Evolutionary conservation across 2,113 vertebrate genomes (phyloP), one percentile per base, ranked within the genome.

Genomic region (Petromus typicus): DNA sequence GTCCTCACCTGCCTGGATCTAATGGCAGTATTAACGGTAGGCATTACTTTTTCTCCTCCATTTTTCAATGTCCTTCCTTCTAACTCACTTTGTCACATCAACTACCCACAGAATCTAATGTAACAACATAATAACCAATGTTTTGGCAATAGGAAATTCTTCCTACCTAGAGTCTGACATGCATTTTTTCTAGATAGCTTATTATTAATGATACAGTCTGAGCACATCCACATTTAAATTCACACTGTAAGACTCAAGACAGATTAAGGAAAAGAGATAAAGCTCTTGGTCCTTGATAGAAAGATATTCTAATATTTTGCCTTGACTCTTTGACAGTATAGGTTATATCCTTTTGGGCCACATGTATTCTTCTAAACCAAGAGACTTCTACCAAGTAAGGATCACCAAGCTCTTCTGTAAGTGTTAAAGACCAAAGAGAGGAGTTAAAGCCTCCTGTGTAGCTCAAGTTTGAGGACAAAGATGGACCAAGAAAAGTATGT

Each of bases 61-160:
- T 88, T 93, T 56, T 51, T 12, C 51, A 51, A 12, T 51, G 51
- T 12, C 51, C 51, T 51, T 8, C 51, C 51, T 12, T 51, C 51
- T 51, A 8, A 51, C 51, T 51, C 51, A 51, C 51, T 51, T 51
- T 51, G 51, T 51, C 51, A 51, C 51, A 51, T 51, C 12, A 51
- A 51, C 7, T 51, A 51, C 51, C 51, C 12, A 51, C 51, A 51
- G 51, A 7, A 12, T 51, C 51, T 12, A 56, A 56, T 16, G 17
- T 56, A 56, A 9, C 17, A 56, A 56, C 56, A 56, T 56, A 56
- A 56, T 51, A 12, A 51, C 13, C 17, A 17, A 17, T 56, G 56
- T 17, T 10, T 57, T 79, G 69, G 67, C 56, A 76, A 88, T 57
- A 22, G 69, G 78, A 91, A 64, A 85, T 79, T 96, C 45, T 89